A percentile compares a stretch with the other conserved stretches of the same genome.
These are phyloP conservation scores for Amphipoea oculea DNA, from an alignment of 2,888 invertebrate species.

Conservation along the genomic window DNA sequence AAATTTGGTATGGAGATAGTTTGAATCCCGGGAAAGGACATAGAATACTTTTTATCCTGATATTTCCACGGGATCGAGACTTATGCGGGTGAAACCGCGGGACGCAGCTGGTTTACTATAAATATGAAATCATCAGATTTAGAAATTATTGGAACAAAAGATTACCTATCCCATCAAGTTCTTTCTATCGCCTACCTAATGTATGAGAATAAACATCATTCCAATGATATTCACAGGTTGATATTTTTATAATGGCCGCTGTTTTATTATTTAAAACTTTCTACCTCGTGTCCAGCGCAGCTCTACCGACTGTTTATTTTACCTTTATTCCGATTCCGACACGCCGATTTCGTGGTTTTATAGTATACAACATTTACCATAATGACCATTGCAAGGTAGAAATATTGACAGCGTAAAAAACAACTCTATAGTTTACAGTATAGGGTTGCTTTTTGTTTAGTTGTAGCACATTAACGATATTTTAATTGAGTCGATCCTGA, in stretches of 20 bases:
- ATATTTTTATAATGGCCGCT: conserved; percentile 83
- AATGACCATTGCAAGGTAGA: conserved; percentile 88
- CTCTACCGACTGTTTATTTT: conserved; percentile 88
- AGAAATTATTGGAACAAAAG: neutral
- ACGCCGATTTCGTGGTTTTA: conserved; percentile 90
- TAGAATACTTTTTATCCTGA: too few species aligned
- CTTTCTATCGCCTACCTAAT: neutral
- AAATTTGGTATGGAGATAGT: too few species aligned
- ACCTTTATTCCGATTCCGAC: conserved; percentile 89
- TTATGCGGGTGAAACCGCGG: too few species aligned
- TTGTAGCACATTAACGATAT: conserved; percentile 87
- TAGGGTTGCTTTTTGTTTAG: conserved; percentile 81
- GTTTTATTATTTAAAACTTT: conserved; percentile 73
- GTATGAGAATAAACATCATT: conserved; percentile 18
- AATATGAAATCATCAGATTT: neutral
- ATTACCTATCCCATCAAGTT: neutral
- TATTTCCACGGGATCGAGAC: too few species aligned
- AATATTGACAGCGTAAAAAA: conserved; percentile 70
- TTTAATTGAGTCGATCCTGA: conserved; percentile 91
- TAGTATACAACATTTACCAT: conserved; percentile 88
- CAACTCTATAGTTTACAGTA: conserved; percentile 68
- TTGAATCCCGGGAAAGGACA: too few species aligned
- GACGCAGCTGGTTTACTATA: too few species aligned
- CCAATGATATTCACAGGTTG: conserved; percentile 43
- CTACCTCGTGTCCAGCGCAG: conserved; percentile 79